A percentile compares a stretch with the other conserved stretches of the same genome.
phyloP scores from a whole-genome alignment of 1,140 invertebrate genomes.

The Aphaenogaster ashmeadi region DNA sequence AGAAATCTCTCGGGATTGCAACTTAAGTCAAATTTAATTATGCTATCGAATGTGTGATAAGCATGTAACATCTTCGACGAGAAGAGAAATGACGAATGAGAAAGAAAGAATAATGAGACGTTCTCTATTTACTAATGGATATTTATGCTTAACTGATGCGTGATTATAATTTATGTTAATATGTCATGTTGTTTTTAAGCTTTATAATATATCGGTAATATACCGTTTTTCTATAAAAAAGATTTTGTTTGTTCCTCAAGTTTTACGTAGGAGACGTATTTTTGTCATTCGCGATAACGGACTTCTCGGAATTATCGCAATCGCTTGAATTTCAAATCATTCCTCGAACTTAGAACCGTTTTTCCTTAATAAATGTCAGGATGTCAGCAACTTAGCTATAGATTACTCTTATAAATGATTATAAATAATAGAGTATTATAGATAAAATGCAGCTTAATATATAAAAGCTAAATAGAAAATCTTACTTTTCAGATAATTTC shows the following conservation, averaged over 20 bases:
- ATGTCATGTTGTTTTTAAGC: slow-evolving; percentile 30
- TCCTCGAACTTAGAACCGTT: background rate
- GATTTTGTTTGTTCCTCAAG: background rate
- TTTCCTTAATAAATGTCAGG: background rate
- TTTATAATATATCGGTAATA: slow-evolving; percentile 43
- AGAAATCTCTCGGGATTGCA: background rate
- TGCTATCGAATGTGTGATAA: slow-evolving; percentile 1
- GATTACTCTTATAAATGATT: slow-evolving; percentile 28
- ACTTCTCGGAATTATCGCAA: background rate
- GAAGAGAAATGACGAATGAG: background rate
- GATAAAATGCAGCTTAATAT: background rate
- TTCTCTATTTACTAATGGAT: background rate
- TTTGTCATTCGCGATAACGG: background rate
- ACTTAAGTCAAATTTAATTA: slow-evolving; percentile 1
- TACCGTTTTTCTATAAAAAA: slow-evolving; percentile 32
- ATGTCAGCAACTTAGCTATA: background rate
- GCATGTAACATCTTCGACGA: background rate
- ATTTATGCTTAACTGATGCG: slow-evolving; percentile 16
- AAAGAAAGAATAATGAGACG: background rate
- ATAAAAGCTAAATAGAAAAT: background rate
- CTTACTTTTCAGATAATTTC: background rate
- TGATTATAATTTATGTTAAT: slow-evolving; percentile 25
- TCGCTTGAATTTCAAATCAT: background rate
- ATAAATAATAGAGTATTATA: slow-evolving; percentile 25
- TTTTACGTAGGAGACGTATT: background rate